A percentile compares a stretch with the other conserved stretches of the same genome.
These are phyloP conservation scores for Apeltes quadracus DNA, from an alignment of 2,113 vertebrate species.

Conservation along the genomic window DNA sequence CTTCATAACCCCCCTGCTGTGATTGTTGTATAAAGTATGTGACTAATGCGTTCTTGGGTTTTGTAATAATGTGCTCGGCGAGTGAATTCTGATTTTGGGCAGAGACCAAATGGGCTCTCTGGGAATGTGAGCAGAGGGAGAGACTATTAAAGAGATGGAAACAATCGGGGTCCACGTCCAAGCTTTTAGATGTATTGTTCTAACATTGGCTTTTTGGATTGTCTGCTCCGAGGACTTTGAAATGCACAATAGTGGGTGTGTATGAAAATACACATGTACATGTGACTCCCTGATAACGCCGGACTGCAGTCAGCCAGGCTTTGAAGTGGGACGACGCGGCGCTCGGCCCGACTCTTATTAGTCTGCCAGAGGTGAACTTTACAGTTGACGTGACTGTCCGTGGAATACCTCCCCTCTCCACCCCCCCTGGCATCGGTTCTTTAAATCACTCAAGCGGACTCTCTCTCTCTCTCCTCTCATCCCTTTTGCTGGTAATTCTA, in stretches of 20 bases:
- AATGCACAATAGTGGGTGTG: slow-evolving; percentile 65
- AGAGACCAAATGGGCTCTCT: slow-evolving; percentile 47
- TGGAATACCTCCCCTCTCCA: slow-evolving; percentile 17
- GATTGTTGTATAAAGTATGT: slow-evolving; percentile 51
- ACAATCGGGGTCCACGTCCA: slow-evolving; percentile 41
- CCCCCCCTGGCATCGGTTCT: slow-evolving; percentile 42
- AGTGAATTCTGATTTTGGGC: slow-evolving; percentile 55
- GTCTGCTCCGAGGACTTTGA: slow-evolving; percentile 53
- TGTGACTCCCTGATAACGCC: slow-evolving; percentile 40
- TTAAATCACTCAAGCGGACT: slow-evolving; percentile 38
- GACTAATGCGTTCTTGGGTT: slow-evolving; percentile 56
- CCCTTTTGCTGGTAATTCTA: slow-evolving; percentile 34
- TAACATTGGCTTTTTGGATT: slow-evolving; percentile 48
- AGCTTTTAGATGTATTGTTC: slow-evolving; percentile 73
- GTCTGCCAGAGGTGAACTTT: slow-evolving; percentile 27
- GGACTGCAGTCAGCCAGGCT: slow-evolving; percentile 41
- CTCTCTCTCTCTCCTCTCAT: slow-evolving; percentile 18
- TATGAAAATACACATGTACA: slow-evolving; percentile 47
- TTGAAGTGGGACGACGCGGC: slow-evolving; percentile 62
- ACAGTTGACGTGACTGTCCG: slow-evolving; percentile 31
- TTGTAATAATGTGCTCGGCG: slow-evolving; percentile 53
- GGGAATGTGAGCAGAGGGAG: slow-evolving; percentile 41
- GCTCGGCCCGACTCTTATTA: slow-evolving; percentile 25
- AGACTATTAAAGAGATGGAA: slow-evolving; percentile 54
- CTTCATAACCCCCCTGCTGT: slow-evolving; percentile 43